Base-by-base conservation (phyloP, 2,888 invertebrate genomes). In the Lycocerus yunnanus region DNA sequence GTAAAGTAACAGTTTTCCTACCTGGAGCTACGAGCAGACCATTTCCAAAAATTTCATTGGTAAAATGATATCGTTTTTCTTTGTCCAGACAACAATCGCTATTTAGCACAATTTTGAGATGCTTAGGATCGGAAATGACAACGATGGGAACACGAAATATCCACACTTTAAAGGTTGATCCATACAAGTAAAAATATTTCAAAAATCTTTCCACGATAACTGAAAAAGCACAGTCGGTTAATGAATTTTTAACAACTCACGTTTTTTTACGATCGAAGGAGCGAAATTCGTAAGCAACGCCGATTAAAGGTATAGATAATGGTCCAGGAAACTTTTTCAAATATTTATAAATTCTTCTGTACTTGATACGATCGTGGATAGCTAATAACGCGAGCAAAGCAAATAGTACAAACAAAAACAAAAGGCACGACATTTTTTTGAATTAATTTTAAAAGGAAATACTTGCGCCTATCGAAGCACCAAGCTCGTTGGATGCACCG, bases 1-100 rank as follows among this genome's bases (percentile, higher is more conserved):
- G n/a, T n/a, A n/a, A n/a, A n/a, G n/a, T n/a, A n/a, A n/a, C n/a
- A n/a, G n/a, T n/a, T n/a, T n/a, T n/a, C n/a, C n/a, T 73, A 79
- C 81, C 73, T 68, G 74, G 74, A 15, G 83, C 82, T n/a, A 81
- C 80, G 61, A 84, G 81, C 15, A 84, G 68, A 15, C 83, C 83
- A 9, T 80, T 69, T 61, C 83, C 83, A 15, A 80, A 77, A 1
- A 81, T 68, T 2, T 79, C 75, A 61, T 78, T 75, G 4, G 80
- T 79, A 66, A 81, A 77, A 6, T 79, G 58, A 61, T 84, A 83
- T 10, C 83, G 59, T 15, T 71, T 21, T 68, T 84, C 84, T 71
- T 84, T 84, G 10, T 71, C 77, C 58, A 83, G 71, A 20, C 80
- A 79, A 18, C 76, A 67, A 10, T 79, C 79, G 68, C 71, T 76